Evolutionary conservation across 2,113 vertebrate genomes (phyloP).

Genomic region (Urocitellus parryii): DNA sequence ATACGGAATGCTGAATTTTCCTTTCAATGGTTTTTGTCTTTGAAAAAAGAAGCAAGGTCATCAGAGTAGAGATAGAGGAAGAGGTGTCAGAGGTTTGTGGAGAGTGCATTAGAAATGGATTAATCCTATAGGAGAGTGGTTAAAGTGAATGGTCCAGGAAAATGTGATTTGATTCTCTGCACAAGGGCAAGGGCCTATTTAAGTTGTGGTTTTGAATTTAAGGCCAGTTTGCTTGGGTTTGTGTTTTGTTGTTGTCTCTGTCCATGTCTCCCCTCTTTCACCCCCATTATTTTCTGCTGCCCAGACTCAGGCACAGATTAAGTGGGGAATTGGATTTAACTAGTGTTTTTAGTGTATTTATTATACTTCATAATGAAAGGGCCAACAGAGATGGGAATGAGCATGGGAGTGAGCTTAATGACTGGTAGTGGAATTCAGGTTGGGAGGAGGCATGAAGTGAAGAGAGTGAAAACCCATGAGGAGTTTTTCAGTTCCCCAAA

Average conservation of each 20-base stretch:
- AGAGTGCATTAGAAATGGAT: background rate
- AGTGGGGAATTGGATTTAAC: conserved; percentile 6
- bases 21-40: background rate
- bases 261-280: too few relatives aligned
- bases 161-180: background rate
- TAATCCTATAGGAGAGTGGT: background rate
- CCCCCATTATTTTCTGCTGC: background rate
- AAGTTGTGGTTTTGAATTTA: background rate
- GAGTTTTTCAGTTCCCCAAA: background rate
- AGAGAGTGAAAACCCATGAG: background rate
- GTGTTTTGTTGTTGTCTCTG: background rate
- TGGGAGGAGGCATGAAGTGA: background rate
- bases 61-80: background rate
- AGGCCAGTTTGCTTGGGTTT: background rate
- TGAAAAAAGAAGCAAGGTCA: conserved; percentile 3
- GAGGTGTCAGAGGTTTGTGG: conserved; percentile 4
- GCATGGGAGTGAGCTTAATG: background rate
- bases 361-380: background rate
- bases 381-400: background rate
- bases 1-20: background rate
- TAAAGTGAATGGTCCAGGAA: background rate
- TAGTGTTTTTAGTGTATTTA: background rate
- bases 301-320: background rate
- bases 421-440: background rate
- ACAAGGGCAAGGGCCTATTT: background rate